These are phyloP conservation scores for Rotaria sp. DNA, from an alignment of 2,888 invertebrate species.

Conservation along the genomic window DNA sequence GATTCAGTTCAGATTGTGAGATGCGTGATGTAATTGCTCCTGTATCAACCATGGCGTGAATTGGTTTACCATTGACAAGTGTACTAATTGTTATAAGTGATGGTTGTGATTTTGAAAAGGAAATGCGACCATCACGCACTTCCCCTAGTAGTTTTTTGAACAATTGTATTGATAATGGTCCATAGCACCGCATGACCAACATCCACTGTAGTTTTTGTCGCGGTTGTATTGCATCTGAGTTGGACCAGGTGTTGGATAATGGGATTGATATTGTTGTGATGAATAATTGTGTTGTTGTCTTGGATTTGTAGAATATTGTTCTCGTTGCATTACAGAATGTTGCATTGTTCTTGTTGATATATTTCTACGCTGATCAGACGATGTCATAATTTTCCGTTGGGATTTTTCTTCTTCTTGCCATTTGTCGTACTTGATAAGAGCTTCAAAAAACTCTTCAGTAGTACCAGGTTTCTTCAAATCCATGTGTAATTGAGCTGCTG, in stretches of 20 bases:
- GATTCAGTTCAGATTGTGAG: too few species aligned
- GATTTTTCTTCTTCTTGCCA: not conserved
- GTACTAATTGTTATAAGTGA: not conserved
- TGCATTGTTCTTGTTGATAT: not conserved
- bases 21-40: too few species aligned
- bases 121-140: not conserved
- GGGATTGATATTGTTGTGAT: not conserved
- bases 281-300: too few species aligned
- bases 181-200: constrained; percentile 6
- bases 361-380: not conserved
- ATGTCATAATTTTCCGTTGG: not conserved
- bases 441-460: not conserved
- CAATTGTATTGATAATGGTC: not conserved
- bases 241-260: not conserved
- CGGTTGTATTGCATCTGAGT: not conserved
- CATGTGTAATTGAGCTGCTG: not conserved
- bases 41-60: too few species aligned
- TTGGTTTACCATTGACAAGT: not conserved
- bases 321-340: too few species aligned
- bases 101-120: not conserved
- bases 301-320: too few species aligned
- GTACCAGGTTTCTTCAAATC: not conserved
- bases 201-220: not conserved
- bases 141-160: constrained; percentile 20
- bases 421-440: not conserved